Evolutionary conservation across 2,113 vertebrate species (phyloP), one percentile per base, ranked within the genome.

Genomic region (Laticauda laticaudata): DNA sequence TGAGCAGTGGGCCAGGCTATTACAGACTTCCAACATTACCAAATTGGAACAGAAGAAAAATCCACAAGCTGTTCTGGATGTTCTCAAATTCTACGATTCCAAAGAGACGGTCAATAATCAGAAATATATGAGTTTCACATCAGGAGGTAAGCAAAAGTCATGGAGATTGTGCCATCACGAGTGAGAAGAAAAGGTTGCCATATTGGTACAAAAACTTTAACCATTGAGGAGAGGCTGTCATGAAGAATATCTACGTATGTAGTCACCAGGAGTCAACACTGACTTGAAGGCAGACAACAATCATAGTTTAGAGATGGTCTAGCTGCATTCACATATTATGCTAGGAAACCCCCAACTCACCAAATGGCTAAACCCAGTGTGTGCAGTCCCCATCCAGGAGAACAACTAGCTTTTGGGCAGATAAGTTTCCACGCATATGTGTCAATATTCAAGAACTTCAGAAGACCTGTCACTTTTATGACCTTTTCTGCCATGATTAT

Each of bases 111-210:
- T 99, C 94, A 99, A 99, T 98, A 99, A 99, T 97, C 99, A 99
- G 98, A 99, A 99, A 95, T 99, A 99, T 29, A 99, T 99, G 99
- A 99, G 99, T 97, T 99, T 99, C 98, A 99, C 99, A 0, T 99
- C 99, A 69, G 99, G 99, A 99, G 99, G 99, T 99, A 97, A 97
- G 97, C 94, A 0, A 81, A 81, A 0, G 1, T 4, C 51, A 21
- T 29, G 23, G 20, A n/a, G 18, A 43, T 14, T 1, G 4, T 56
- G 18, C 21, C 18, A 20, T 39, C 29, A 54, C 7, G 45, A 34
- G 26, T 51, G 45, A 39, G 48, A 14, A 81, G 51, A 34, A 29
- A 54, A 53, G 26, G 18, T 45, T 64, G 2, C 34, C 34, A 39
- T 11, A 89, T 14, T 57, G 26, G 51, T 8, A 21, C 34, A 7